Conservation (phyloP, 2,113 vertebrate genomes). For the Menidia beryllina region DNA sequence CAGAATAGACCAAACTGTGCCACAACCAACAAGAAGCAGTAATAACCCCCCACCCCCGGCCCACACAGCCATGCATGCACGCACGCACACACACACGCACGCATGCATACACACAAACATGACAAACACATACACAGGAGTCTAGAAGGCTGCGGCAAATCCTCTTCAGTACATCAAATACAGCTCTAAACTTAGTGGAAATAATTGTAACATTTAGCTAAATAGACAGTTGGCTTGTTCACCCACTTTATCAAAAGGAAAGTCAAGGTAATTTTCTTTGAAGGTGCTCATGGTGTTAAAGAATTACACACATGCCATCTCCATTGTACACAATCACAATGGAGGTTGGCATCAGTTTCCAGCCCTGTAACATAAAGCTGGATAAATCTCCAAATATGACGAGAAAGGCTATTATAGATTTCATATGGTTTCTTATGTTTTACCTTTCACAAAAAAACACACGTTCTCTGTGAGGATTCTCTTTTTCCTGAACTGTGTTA, state of each 20-base stretch:
- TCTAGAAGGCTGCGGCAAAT: slow-evolving; percentile 12
- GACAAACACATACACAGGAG: slow-evolving; percentile 36
- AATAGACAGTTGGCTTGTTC: slow-evolving; percentile 3
- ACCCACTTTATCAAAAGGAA: background rate
- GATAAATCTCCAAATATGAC: too few relatives aligned
- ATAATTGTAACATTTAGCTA: slow-evolving; percentile 3
- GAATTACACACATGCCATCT: too few relatives aligned
- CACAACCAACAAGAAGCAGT: slow-evolving; percentile 69
- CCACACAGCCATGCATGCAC: slow-evolving; percentile 31
- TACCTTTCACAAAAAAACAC: too few relatives aligned
- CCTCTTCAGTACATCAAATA: slow-evolving; percentile 20
- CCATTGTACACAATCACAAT: too few relatives aligned
- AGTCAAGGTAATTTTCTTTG: background rate
- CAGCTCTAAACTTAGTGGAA: slow-evolving; percentile 17
- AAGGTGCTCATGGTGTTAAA: background rate
- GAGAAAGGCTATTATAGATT: too few relatives aligned
- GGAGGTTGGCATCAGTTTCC: too few relatives aligned
- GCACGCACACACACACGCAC: slow-evolving; percentile 14
- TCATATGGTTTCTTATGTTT: too few relatives aligned
- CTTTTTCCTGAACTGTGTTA: too few relatives aligned
- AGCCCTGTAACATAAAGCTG: too few relatives aligned
- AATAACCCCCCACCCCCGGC: slow-evolving; percentile 43
- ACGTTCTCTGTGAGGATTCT: too few relatives aligned
- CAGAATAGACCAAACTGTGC: slow-evolving; percentile 74
- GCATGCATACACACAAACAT: slow-evolving; percentile 29